Evolutionary conservation across 2,797 vertebrate genomes (phyloP).

Genomic region (Thunnus albacares): DNA sequence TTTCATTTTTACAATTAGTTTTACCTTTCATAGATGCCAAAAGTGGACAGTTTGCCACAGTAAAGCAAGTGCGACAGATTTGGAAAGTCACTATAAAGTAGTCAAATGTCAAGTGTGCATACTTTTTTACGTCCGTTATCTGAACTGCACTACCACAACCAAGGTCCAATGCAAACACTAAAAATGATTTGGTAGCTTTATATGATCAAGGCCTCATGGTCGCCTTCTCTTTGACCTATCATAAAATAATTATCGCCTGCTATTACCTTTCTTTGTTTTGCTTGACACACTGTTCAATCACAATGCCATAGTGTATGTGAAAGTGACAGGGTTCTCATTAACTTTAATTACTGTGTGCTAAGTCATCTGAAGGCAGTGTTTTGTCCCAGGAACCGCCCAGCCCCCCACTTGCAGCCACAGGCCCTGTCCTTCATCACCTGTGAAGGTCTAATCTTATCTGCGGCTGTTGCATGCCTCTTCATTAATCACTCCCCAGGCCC

Average conservation of each 20-base stretch:
- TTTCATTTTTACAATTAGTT: background rate
- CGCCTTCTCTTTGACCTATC: conserved; percentile 48
- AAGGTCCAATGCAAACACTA: conserved; percentile 20
- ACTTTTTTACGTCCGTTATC: background rate
- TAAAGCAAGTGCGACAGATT: background rate
- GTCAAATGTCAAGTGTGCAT: conserved; percentile 27
- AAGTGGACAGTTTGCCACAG: background rate
- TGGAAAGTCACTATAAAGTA: background rate
- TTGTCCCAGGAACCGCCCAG: conserved; percentile 54
- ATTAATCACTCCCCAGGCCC: conserved; percentile 82
- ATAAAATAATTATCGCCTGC: conserved; percentile 51
- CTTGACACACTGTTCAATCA: conserved; percentile 55
- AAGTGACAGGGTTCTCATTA: conserved; percentile 72
- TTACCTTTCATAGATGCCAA: background rate
- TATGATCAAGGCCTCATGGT: conserved; percentile 45
- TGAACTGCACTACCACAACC: conserved; percentile 1
- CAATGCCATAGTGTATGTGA: conserved; percentile 42
- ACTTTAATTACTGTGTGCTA: conserved; percentile 73
- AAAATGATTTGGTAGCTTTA: conserved; percentile 36
- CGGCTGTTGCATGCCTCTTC: conserved; percentile 74
- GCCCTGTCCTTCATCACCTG: conserved; percentile 80
- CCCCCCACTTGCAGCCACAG: conserved; percentile 34
- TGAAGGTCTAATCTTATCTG: conserved; percentile 85
- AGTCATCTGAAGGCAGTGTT: conserved; percentile 66
- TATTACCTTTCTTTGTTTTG: conserved; percentile 67